Percentiles rank a stretch among this genome's conserved stretches.
Conservation (phyloP, 2,888 invertebrate genomes). For the Syrphus vitripennis region DNA sequence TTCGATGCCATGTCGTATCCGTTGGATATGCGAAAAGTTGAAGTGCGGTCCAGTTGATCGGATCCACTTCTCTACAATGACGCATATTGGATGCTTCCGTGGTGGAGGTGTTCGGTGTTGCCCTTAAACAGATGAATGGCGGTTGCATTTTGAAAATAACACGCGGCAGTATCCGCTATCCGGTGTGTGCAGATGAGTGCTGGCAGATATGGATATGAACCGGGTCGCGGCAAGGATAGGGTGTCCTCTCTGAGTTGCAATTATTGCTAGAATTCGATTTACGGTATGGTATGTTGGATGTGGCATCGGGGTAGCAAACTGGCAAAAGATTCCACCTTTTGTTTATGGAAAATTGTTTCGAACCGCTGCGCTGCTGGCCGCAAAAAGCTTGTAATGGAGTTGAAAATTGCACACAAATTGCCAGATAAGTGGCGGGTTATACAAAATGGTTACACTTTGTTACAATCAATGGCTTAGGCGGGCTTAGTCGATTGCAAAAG, state of each 20-base stretch:
- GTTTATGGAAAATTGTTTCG: conserved; percentile 46
- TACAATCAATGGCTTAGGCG: conserved; percentile 14
- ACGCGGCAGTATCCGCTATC: conserved; percentile 14
- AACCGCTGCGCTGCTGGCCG: conserved; percentile 49
- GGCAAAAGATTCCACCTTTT: conserved; percentile 59
- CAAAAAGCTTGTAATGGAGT: conserved; percentile 66
- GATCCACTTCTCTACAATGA: conserved; percentile 22
- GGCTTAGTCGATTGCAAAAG: background rate
- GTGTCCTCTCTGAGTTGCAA: conserved; percentile 47
- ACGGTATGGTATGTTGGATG: conserved; percentile 63
- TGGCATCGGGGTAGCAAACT: conserved; percentile 41
- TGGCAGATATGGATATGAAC: background rate
- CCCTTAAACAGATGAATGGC: conserved; percentile 48
- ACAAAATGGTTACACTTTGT: conserved; percentile 40
- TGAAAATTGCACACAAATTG: conserved; percentile 70
- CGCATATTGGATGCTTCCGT: conserved; percentile 59
- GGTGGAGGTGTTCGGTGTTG: conserved; percentile 25
- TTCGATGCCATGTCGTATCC: background rate
- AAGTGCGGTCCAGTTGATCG: conserved; percentile 54
- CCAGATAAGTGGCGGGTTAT: conserved; percentile 55
- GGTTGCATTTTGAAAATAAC: conserved; percentile 66
- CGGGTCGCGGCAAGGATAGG: background rate
- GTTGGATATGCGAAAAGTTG: conserved; percentile 37
- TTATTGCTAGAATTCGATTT: conserved; percentile 68
- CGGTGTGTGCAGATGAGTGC: background rate